Base-by-base conservation (phyloP, 2,888 invertebrate genomes). In the Stenchaetothrips biformis region DNA sequence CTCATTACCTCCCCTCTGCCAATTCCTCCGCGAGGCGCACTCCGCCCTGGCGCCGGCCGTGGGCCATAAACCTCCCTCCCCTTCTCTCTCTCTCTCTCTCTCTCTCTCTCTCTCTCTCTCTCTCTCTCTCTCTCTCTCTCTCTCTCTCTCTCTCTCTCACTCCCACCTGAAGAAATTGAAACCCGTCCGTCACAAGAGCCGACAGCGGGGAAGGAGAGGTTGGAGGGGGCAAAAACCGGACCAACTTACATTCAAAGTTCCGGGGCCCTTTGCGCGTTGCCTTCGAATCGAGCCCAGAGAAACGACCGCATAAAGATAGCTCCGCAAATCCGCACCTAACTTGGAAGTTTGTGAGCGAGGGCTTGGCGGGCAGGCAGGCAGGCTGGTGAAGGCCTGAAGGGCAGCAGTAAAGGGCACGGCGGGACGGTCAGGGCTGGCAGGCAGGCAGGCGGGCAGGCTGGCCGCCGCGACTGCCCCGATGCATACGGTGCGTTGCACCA, bases 211-310 rank as follows among this genome's bases (percentile, higher is more conserved):
- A 53, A 53, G 53, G 53, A 8, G 53, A 8, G 8, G 53, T 2
- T 16, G 62, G 62, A 62, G 21, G 25, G 9, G 67, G 25, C 8
- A 74, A 25, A 74, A 25, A 74, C 67, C 67, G 11, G 25, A 1
- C 67, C 25, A 25, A 74, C 67, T 74, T 74, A 74, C 67, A 74
- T 74, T 74, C 67, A 74, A 74, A 74, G 21, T 74, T 74, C 21
- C 21, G 21, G 67, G 21, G 18, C 59, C 59, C 21, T 7, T 21
- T n/a, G 21, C 13, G 49, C 49, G 49, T 6, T 9, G 21, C 67
- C 7, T 7, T 25, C 67, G 67, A 25, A 74, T 74, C 67, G 67
- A 74, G 67, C 21, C 7, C 67, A 11, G 67, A 74, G 25, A 74
- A 74, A 21, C 67, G 67, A 11, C 21, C 67, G 25, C 67, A 74